These are phyloP conservation scores for Cisticola juncidis DNA, from an alignment of 2,113 vertebrate genomes.

Conservation along the genomic window DNA sequence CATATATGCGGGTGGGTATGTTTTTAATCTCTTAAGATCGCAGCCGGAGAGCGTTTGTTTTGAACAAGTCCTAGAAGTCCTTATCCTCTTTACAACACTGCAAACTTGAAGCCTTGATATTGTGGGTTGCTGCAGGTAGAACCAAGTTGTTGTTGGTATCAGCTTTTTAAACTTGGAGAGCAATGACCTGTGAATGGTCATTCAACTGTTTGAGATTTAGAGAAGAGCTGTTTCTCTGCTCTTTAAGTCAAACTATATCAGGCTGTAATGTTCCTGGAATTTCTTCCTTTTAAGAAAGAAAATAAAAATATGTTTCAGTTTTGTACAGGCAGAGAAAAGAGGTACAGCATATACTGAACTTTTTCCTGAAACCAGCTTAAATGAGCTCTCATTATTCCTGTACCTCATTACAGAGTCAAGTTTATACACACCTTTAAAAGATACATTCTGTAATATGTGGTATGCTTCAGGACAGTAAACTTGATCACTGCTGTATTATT, in stretches of 20 bases:
- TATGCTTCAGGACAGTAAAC: neutral
- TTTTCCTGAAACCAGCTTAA: neutral
- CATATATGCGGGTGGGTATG: too few relatives aligned
- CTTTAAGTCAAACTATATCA: constrained; percentile 14
- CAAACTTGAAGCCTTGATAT: neutral
- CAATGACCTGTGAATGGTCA: neutral
- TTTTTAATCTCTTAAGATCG: neutral
- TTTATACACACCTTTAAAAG: constrained; percentile 22
- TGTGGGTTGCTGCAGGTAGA: constrained; percentile 15
- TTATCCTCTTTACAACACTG: neutral
- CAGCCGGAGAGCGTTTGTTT: neutral
- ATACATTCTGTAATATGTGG: neutral
- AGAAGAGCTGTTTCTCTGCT: neutral
- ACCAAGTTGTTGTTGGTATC: neutral
- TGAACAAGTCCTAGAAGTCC: neutral
- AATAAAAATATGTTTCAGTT: neutral
- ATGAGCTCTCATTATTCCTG: neutral
- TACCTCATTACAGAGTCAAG: constrained; percentile 6
- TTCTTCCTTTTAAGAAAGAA: neutral
- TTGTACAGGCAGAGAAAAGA: neutral
- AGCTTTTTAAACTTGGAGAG: neutral
- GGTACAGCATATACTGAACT: neutral
- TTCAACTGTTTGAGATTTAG: constrained; percentile 40
- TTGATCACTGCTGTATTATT: neutral
- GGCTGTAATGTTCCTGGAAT: neutral